Evolutionary conservation across 2,113 vertebrate genomes (phyloP).

Genomic region (Bothrops jararaca): DNA sequence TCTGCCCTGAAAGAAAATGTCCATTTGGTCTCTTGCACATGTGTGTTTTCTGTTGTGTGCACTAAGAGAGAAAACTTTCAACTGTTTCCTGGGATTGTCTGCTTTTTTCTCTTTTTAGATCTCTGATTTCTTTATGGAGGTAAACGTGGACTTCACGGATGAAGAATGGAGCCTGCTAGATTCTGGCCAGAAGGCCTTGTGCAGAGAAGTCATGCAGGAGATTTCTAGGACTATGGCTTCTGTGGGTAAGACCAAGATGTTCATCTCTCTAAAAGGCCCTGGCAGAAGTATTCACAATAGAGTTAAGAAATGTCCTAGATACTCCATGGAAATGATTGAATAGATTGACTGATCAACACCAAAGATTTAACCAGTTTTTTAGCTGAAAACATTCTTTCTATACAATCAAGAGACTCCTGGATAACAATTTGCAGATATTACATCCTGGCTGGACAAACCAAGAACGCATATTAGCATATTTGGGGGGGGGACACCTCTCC

Average conservation of each 20-base stretch:
- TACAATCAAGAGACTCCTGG: rapidly evolving
- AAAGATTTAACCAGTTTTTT: neutral
- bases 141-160: neutral
- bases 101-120: neutral
- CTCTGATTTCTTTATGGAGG: neutral
- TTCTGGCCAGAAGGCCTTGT: neutral
- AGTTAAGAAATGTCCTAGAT: neutral
- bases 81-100: neutral
- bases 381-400: neutral
- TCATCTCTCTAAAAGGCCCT: neutral
- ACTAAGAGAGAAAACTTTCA: neutral
- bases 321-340: neutral
- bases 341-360: neutral
- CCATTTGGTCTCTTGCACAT: neutral
- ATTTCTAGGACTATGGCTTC: neutral
- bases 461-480: no score
- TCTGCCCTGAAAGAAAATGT: no score
- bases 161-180: neutral
- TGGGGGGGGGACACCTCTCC: no score
- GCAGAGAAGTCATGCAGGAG: neutral
- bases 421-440: neutral
- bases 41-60: neutral
- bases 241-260: neutral
- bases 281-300: neutral
- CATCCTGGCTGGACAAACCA: no score